These are phyloP conservation scores for Phymanthus crucifer DNA, from an alignment of 92 coral and sea anemone species.

Conservation along the genomic window DNA sequence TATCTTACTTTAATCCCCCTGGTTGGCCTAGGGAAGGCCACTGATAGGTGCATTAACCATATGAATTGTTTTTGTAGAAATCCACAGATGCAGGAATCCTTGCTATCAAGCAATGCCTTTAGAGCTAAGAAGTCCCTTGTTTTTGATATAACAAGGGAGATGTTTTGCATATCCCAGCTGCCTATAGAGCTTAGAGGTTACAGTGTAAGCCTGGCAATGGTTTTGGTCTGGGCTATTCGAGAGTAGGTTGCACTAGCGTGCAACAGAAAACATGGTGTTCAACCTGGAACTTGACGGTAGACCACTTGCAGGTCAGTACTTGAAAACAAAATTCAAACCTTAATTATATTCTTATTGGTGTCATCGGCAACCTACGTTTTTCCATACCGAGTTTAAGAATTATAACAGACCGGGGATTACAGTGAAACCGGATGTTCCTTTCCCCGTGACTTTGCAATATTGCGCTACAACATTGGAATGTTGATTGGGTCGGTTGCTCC, in stretches of 20 bases:
- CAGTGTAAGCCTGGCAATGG: constrained; percentile 23
- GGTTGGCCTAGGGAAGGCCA: neutral
- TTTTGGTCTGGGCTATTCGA: constrained; percentile 16
- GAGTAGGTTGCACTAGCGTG: constrained; percentile 19
- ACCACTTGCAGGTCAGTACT: constrained; percentile 47
- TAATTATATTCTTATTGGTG: no score
- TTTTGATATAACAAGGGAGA: constrained; percentile 3
- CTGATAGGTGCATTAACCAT: no score
- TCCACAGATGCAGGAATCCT: constrained; percentile 13
- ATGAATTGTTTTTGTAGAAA: no score
- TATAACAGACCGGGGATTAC: no score
- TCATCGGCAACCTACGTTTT: no score
- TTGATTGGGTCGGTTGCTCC: no score
- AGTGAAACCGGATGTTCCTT: no score
- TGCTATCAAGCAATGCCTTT: constrained; percentile 23
- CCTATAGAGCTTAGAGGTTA: constrained; percentile 22
- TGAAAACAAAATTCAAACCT: no score
- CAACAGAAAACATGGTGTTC: constrained; percentile 24
- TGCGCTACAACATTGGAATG: no score
- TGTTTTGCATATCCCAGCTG: constrained; percentile 2
- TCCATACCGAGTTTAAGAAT: no score
- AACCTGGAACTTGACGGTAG: no score
- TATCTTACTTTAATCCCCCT: neutral
- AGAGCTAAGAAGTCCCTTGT: constrained; percentile 30
- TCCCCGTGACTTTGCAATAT: no score